Percentiles rank a stretch among this genome's conserved stretches.
These are phyloP conservation scores for Orchesella cincta DNA, from an alignment of 1,140 invertebrate genomes.

Conservation along the genomic window DNA sequence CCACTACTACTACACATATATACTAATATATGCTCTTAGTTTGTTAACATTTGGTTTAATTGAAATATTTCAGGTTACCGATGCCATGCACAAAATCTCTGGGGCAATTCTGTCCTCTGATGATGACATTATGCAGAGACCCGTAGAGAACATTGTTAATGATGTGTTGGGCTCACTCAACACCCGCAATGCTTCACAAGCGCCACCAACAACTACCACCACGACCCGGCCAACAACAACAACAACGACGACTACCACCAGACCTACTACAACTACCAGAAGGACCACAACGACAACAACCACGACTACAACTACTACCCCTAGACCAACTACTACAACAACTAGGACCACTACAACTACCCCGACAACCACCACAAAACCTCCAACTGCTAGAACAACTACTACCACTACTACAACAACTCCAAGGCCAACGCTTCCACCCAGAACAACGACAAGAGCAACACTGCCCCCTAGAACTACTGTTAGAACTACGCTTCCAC, in stretches of 20 bases:
- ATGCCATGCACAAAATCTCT: slow-evolving; percentile 50
- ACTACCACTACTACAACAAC: background rate
- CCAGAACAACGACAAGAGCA: background rate
- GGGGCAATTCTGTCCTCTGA: slow-evolving; percentile 44
- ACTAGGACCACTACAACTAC: background rate
- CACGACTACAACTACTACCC: background rate
- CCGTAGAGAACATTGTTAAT: slow-evolving; percentile 49
- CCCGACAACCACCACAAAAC: background rate
- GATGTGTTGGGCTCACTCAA: slow-evolving; percentile 46
- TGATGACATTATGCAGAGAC: slow-evolving; percentile 30
- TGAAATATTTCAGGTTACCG: slow-evolving; percentile 24
- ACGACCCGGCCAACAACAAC: background rate
- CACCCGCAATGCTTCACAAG: slow-evolving; percentile 35
- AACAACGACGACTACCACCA: slow-evolving; percentile 28
- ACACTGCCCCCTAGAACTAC: background rate
- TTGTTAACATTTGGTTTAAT: too few species aligned
- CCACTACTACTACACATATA: too few species aligned
- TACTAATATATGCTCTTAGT: too few species aligned
- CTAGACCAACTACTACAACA: slow-evolving; percentile 26
- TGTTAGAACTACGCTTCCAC: background rate
- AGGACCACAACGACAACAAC: background rate
- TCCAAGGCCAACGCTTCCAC: background rate
- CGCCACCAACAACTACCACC: slow-evolving; percentile 27
- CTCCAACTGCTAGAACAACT: slow-evolving; percentile 7
- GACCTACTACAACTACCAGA: slow-evolving; percentile 16